Percentiles rank a stretch among this genome's conserved stretches.
Evolutionary conservation across 2,113 vertebrate species (phyloP).

Genomic region (Nothoprocta pentlandii): DNA sequence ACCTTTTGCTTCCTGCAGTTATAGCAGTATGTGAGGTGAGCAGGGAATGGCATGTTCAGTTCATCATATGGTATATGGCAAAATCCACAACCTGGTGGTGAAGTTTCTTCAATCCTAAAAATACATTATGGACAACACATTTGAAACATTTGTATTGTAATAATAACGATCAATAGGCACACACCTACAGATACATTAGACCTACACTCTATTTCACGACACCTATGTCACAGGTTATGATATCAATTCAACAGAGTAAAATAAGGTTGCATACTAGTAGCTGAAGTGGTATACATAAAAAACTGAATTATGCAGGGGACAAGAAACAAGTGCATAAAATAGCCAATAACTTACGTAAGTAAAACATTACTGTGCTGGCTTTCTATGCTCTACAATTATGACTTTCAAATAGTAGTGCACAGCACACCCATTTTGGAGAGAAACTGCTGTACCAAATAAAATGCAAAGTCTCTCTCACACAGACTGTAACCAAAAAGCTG

Average conservation of each 20-base stretch:
- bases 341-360: neutral
- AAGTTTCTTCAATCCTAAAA: conserved; percentile 89
- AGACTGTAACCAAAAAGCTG: neutral
- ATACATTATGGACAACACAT: conserved; percentile 10
- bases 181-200: neutral
- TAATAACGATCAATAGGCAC: neutral
- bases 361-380: neutral
- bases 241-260: neutral
- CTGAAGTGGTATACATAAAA: neutral
- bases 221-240: neutral
- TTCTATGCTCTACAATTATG: neutral
- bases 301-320: neutral
- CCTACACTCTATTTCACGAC: neutral
- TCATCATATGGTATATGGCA: conserved; percentile 98
- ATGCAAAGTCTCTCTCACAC: neutral
- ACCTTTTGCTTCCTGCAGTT: conserved; percentile 94
- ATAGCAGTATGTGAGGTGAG: conserved; percentile 94
- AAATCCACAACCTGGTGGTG: conserved; percentile 90
- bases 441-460: neutral
- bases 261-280: neutral
- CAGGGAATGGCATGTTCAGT: conserved; percentile 97
- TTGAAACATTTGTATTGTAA: conserved; percentile 30
- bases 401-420: neutral
- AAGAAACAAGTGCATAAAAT: neutral
- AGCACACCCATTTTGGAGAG: neutral